Evolutionary conservation across 2,888 invertebrate genomes (phyloP), one percentile per base, ranked within the genome.

Genomic region (Ptilodon capucinus): DNA sequence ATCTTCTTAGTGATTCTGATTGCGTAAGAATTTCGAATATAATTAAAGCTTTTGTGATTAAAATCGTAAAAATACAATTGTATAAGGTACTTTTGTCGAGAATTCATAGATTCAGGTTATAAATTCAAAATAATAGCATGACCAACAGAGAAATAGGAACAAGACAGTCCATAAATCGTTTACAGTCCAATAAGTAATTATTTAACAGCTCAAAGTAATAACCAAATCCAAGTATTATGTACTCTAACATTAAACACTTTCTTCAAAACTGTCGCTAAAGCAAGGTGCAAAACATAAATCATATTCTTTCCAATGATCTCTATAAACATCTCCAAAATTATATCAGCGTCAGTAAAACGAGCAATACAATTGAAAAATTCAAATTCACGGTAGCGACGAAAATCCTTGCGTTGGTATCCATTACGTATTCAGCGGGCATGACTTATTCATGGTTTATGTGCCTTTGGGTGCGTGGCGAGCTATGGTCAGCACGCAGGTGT

Each of bases 391-490:
- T 48, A 55, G 46, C 57, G 53, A 60, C 64, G 65, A 64, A 70
- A 70, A 71, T 65, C 63, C 55, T 57, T 42, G 48, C 44, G 60
- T 64, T 51, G 58, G 60, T 60, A 59, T 66, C 54, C 67, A 67
- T 73, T 66, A 56, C 58, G 59, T 65, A 71, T 74, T 70, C 72
- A 60, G 59, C 61, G 51, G 44, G 55, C 60, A 68, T 72, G 64
- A 68, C 59, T 76, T 75, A 74, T 76, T 74, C 71, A 76, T 68
- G 63, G 65, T 60, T 62, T 66, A 62, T 59, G 60, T 62, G 60
- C 56, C 53, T 51, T 52, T 21, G 44, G 51, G 60, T 64, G 68
- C 62, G 63, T 54, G 44, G 61, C 57, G 48, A 48, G 50, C 54
- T 25, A 56, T 62, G 69, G 71, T 68, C 57, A 60, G 56, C 49